Conservation (phyloP, 2,113 vertebrate species). For the Tachuris rubrigastra region DNA sequence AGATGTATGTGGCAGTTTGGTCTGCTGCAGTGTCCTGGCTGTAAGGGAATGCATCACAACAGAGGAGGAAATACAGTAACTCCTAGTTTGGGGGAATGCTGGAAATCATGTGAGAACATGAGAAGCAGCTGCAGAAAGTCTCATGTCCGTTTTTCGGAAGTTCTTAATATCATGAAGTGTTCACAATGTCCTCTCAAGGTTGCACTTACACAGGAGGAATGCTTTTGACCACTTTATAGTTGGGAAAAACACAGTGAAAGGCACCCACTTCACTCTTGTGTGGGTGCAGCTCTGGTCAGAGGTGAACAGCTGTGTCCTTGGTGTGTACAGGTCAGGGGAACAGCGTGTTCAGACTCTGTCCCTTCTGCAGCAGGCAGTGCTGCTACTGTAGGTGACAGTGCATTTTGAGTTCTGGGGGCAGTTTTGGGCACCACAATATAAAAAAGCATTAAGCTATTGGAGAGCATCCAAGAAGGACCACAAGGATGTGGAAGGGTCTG, state of each 20-base stretch:
- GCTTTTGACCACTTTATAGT: not conserved
- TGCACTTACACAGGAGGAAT: not conserved
- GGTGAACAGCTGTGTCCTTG: not conserved
- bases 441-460: not conserved
- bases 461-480: not conserved
- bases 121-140: not conserved
- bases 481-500: not conserved
- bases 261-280: rapidly evolving
- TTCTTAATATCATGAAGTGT: not conserved
- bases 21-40: not conserved
- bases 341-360: not conserved
- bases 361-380: not conserved
- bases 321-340: rapidly evolving
- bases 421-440: not conserved
- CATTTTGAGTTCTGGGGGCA: not conserved
- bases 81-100: not conserved
- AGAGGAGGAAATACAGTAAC: not conserved
- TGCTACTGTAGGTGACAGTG: not conserved
- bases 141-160: not conserved
- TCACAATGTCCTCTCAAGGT: not conserved
- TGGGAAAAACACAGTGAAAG: not conserved
- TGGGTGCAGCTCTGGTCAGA: not conserved
- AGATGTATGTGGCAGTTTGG: not conserved
- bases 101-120: not conserved
- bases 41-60: not conserved